A percentile compares a stretch with the other conserved stretches of the same genome.
Evolutionary conservation across 1,140 invertebrate species (phyloP).

Genomic region (Drosophila bocqueti): DNA sequence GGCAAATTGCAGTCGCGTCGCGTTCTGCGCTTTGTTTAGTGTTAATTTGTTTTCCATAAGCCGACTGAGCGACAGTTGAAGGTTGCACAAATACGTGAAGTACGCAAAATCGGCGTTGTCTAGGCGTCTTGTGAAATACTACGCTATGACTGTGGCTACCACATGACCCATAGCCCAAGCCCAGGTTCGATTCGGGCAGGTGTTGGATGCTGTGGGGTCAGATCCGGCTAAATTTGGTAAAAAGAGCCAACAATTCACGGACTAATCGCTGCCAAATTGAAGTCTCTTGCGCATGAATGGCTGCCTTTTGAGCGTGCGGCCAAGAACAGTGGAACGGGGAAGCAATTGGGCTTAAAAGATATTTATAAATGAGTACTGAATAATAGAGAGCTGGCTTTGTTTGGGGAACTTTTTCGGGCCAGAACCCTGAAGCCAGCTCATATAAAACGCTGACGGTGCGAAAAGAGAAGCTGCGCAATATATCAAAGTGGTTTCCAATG

Average conservation of each 20-base stretch:
- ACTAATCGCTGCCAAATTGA: conserved; percentile 64
- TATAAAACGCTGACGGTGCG: conserved; percentile 74
- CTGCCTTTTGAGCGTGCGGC: conserved; percentile 57
- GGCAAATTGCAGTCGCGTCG: conserved; percentile 75
- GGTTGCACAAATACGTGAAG: conserved; percentile 69
- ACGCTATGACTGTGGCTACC: conserved; percentile 7
- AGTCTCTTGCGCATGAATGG: conserved; percentile 56
- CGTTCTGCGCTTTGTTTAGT: conserved; percentile 65
- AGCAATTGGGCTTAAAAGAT: conserved; percentile 58
- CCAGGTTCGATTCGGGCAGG: conserved; percentile 19
- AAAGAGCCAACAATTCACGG: conserved; percentile 17
- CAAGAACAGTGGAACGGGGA: conserved; percentile 58
- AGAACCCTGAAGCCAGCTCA: conserved; percentile 52
- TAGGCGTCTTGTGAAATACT: conserved; percentile 38
- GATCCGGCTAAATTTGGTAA: conserved; percentile 6
- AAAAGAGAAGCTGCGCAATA: conserved; percentile 68
- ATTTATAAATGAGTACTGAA: conserved; percentile 26
- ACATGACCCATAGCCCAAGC: conserved; percentile 4
- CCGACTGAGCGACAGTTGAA: conserved; percentile 68
- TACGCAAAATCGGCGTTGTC: conserved; percentile 64
- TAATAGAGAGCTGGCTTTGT: conserved; percentile 51
- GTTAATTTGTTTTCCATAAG: conserved; percentile 74
- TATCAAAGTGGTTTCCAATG: conserved; percentile 57
- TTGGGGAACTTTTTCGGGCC: conserved; percentile 38
- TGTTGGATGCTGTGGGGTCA: conserved; percentile 32